Evolutionary conservation across 2,797 vertebrate genomes (phyloP).

Genomic region (Mus spretus): DNA sequence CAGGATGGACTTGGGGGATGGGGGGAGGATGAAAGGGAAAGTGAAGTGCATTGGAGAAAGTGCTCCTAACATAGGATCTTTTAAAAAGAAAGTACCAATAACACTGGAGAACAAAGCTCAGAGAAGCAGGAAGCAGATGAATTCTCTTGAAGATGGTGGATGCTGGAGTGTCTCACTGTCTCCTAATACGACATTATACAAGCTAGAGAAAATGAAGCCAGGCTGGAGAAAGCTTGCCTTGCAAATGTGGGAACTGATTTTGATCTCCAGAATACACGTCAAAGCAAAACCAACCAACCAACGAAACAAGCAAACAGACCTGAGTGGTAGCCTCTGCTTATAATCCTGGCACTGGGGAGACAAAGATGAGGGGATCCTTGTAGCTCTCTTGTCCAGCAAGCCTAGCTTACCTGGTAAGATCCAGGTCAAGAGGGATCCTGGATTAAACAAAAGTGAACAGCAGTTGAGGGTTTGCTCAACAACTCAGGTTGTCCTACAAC

Average conservation of each 20-base stretch:
- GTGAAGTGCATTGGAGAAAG: constrained; percentile 55
- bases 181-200: constrained; percentile 47
- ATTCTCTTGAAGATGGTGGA: neutral
- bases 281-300: neutral
- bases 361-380: neutral
- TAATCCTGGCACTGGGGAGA: neutral
- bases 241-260: neutral
- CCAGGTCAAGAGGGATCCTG: neutral
- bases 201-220: constrained; percentile 36
- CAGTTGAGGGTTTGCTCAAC: neutral
- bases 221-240: neutral
- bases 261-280: neutral
- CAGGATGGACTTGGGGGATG: constrained; percentile 47
- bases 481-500: neutral
- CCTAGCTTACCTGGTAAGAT: neutral
- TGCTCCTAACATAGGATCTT: constrained; percentile 56
- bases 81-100: constrained; percentile 15
- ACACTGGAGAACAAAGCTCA: neutral
- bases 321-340: neutral
- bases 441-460: neutral
- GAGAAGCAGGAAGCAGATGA: neutral
- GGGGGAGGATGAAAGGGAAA: neutral
- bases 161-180: neutral
- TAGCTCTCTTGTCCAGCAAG: neutral
- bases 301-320: neutral